Evolutionary conservation across 2,888 invertebrate species (phyloP).

Genomic region (Temnothorax rugatulus): DNA sequence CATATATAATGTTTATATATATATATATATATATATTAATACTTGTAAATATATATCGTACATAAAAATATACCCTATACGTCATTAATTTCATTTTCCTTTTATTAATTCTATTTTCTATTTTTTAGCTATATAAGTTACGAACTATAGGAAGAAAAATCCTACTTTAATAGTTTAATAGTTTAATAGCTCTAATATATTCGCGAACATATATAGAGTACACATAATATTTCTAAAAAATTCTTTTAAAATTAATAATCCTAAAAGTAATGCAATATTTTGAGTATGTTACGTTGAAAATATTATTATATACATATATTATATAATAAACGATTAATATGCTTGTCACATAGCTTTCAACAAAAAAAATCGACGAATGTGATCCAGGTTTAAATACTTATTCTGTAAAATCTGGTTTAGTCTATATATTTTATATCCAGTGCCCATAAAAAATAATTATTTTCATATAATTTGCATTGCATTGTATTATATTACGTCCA

Average conservation of each 20-base stretch:
- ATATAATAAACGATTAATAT: background rate
- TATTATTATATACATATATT: too few species aligned
- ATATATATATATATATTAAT: slow-evolving; percentile 71
- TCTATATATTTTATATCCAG: too few species aligned
- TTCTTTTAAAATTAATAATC: background rate
- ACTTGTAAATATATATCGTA: slow-evolving; percentile 79
- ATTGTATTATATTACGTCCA: too few species aligned
- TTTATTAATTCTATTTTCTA: background rate
- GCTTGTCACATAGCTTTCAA: background rate
- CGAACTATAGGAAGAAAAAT: background rate
- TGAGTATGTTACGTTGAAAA: background rate
- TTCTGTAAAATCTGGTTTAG: too few species aligned
- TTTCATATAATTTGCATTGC: too few species aligned
- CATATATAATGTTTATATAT: slow-evolving; percentile 69
- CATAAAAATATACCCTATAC: slow-evolving; percentile 63
- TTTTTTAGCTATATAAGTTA: background rate
- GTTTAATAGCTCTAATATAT: background rate
- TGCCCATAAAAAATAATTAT: too few species aligned
- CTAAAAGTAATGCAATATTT: background rate
- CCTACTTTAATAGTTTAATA: background rate
- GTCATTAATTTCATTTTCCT: background rate
- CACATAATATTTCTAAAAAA: background rate
- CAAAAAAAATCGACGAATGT: too few species aligned
- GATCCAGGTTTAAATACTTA: too few species aligned
- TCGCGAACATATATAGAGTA: background rate